A percentile compares a stretch with the other conserved stretches of the same genome.
Evolutionary conservation across 2,797 vertebrate species (phyloP).

Genomic region (Periophthalmus magnuspinnatus): DNA sequence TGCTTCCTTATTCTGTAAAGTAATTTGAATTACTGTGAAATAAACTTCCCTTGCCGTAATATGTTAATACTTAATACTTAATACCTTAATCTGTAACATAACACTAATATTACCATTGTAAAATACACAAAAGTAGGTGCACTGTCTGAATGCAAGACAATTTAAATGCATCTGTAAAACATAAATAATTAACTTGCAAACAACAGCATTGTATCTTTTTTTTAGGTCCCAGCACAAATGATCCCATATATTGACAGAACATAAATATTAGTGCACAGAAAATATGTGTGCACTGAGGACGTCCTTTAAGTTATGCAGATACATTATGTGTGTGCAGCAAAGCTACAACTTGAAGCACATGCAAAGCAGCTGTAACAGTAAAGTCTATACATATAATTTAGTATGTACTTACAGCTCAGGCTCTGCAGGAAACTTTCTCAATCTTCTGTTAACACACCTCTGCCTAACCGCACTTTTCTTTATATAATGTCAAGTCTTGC

Average conservation of each 20-base stretch:
- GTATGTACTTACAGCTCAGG: slow-evolving; percentile 37
- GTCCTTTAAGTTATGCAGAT: background rate
- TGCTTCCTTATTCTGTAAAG: too few species aligned
- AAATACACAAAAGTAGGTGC: too few species aligned
- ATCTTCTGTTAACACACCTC: slow-evolving; percentile 9
- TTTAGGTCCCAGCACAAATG: background rate
- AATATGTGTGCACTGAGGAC: background rate
- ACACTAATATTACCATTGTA: too few species aligned
- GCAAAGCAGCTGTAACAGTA: background rate
- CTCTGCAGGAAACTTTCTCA: slow-evolving; percentile 3
- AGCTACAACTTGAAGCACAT: too few species aligned
- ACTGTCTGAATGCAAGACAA: background rate
- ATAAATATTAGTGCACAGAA: background rate
- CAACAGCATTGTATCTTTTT: too few species aligned
- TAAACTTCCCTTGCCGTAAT: too few species aligned
- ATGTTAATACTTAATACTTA: too few species aligned
- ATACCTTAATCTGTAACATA: too few species aligned
- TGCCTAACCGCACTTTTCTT: slow-evolving; percentile 16
- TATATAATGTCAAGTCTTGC: slow-evolving; percentile 42
- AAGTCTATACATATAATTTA: background rate
- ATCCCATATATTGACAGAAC: background rate
- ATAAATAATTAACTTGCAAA: background rate
- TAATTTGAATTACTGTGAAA: too few species aligned
- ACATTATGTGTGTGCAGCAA: background rate
- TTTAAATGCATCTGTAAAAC: background rate